A percentile compares a stretch with the other conserved stretches of the same genome.
Evolutionary conservation across 2,888 invertebrate species (phyloP).

Genomic region (Coelinius sp.): DNA sequence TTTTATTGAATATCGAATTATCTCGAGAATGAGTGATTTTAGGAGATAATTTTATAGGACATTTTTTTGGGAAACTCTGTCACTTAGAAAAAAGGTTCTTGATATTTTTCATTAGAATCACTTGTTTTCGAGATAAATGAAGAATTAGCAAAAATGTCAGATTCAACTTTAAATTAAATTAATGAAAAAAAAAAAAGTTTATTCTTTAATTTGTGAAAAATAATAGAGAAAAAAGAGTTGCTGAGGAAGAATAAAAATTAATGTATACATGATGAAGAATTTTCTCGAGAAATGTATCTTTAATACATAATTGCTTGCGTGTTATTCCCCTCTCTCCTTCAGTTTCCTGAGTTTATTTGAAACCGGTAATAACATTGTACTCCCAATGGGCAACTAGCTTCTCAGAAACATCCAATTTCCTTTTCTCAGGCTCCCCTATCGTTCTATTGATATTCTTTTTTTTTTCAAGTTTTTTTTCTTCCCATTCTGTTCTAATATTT

Average conservation of each 20-base stretch:
- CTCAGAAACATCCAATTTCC: slow-evolving; percentile 37
- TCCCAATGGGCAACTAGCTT: slow-evolving; percentile 27
- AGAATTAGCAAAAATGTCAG: no score
- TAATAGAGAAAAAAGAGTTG: background rate
- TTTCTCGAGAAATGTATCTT: background rate
- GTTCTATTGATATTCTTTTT: slow-evolving; percentile 13
- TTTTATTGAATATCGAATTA: no score
- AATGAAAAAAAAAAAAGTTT: no score
- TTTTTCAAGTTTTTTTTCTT: background rate
- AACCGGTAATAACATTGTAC: slow-evolving; percentile 22
- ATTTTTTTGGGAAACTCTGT: no score
- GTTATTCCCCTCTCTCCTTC: background rate
- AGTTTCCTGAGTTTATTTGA: slow-evolving; percentile 1
- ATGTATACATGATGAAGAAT: background rate
- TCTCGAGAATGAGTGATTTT: no score
- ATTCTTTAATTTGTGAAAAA: no score
- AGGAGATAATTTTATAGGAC: no score
- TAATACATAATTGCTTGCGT: slow-evolving; percentile 10
- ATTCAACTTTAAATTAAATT: no score
- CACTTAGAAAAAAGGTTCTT: no score
- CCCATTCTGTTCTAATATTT: slow-evolving; percentile 27
- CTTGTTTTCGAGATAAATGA: no score
- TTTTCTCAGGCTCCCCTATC: background rate
- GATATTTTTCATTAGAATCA: no score
- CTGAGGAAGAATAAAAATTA: background rate